phyloP scores from a whole-genome alignment of 2,888 invertebrate genomes.

The Nemurella pictetii region DNA sequence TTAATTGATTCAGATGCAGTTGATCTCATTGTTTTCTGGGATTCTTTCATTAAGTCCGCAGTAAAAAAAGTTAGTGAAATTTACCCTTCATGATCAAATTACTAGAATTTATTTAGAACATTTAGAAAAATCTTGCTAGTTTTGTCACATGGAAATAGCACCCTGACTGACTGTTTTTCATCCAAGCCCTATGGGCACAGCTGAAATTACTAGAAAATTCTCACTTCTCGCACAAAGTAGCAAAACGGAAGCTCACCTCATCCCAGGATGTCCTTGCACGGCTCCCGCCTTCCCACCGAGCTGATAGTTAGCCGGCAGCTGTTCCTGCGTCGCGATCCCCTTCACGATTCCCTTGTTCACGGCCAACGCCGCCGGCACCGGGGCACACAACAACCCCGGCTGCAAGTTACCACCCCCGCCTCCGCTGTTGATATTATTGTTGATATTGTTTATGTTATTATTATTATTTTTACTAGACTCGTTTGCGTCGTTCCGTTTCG shows the following conservation, averaged over 20 bases:
- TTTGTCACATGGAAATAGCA: too few relatives aligned
- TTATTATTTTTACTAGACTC: slow-evolving; percentile 40
- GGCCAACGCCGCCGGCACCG: slow-evolving; percentile 53
- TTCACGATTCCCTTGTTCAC: slow-evolving; percentile 67
- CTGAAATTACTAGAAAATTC: too few relatives aligned
- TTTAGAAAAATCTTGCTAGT: too few relatives aligned
- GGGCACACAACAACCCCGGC: slow-evolving; percentile 32
- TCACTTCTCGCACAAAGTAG: too few relatives aligned
- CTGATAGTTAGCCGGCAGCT: slow-evolving; percentile 33
- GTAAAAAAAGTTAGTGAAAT: too few relatives aligned
- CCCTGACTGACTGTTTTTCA: too few relatives aligned
- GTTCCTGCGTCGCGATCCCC: slow-evolving; percentile 42
- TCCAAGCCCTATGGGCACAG: too few relatives aligned
- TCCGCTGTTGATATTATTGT: slow-evolving; percentile 41
- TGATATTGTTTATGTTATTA: slow-evolving; percentile 40
- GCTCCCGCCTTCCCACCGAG: slow-evolving; percentile 11
- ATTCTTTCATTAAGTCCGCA: too few relatives aligned
- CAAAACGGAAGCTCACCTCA: slow-evolving; percentile 24
- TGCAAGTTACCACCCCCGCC: neutral
- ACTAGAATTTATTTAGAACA: too few relatives aligned
- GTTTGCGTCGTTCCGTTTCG: slow-evolving; percentile 45
- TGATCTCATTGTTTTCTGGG: too few relatives aligned
- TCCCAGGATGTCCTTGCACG: slow-evolving; percentile 25
- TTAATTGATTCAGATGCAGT: too few relatives aligned
- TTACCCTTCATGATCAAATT: too few relatives aligned